phyloP scores from a whole-genome alignment of 2,797 vertebrate genomes.

The Rhinoraja longicauda region DNA sequence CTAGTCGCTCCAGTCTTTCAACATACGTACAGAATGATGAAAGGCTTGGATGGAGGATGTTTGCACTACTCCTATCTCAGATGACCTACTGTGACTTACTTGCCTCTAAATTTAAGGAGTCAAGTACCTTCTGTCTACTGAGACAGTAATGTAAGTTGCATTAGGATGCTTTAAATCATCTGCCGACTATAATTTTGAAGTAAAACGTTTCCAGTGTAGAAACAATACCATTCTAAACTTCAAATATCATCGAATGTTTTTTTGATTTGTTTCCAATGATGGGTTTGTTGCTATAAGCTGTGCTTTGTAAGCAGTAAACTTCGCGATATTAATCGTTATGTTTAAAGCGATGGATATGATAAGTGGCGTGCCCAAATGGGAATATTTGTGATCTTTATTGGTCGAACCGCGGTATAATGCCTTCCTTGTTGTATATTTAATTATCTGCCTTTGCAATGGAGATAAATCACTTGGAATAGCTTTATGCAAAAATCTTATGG shows the following conservation, averaged over 20 bases:
- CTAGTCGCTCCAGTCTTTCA: too few species aligned
- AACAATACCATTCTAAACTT: not conserved
- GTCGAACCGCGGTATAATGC: not conserved
- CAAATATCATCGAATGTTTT: not conserved
- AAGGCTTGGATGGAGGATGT: too few species aligned
- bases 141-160: too few species aligned
- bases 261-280: not conserved
- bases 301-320: conserved; percentile 20
- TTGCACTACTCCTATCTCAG: too few species aligned
- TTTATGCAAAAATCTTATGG: not conserved
- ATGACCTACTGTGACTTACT: too few species aligned
- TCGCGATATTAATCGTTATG: not conserved
- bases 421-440: conserved; percentile 20
- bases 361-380: conserved; percentile 19
- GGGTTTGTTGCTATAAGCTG: not conserved
- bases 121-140: too few species aligned
- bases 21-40: too few species aligned
- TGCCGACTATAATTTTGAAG: not conserved
- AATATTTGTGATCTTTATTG: conserved; percentile 28
- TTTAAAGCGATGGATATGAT: conserved; percentile 21
- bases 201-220: not conserved
- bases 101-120: not conserved
- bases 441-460: conserved; percentile 22
- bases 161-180: not conserved
- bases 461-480: conserved; percentile 22